Conservation (phyloP, 2,797 vertebrate genomes). For the Tarsius wallacei region DNA sequence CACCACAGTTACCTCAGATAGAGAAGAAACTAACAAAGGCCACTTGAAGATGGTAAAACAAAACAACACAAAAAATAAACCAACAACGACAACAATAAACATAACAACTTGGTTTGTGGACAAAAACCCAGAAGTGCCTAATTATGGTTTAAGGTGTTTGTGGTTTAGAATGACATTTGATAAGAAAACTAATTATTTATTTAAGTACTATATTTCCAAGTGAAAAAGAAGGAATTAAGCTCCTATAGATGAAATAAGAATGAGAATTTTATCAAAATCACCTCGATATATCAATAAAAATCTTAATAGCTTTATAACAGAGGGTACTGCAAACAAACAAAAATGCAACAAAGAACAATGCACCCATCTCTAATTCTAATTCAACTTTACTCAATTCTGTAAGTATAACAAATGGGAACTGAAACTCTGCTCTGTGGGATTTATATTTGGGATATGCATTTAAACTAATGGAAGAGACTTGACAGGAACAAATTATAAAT, state of each 20-base stretch:
- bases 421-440: background rate
- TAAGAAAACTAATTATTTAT: background rate
- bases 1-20: too few relatives aligned
- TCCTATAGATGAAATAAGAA: too few relatives aligned
- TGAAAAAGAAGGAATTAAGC: background rate
- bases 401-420: too few relatives aligned
- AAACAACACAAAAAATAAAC: background rate
- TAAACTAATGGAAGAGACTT: accelerated
- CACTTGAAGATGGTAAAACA: accelerated
- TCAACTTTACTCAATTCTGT: accelerated
- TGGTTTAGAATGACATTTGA: background rate
- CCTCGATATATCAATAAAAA: background rate
- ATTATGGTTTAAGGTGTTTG: accelerated
- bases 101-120: background rate
- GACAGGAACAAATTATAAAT: too few relatives aligned
- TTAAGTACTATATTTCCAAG: accelerated
- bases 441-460: background rate
- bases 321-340: background rate
- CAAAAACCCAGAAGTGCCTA: background rate
- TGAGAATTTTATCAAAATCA: background rate
- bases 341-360: background rate
- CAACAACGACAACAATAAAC: background rate
- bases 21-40: accelerated
- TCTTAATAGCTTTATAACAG: background rate
- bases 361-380: too few relatives aligned